Evolutionary conservation across 2,113 vertebrate genomes (phyloP).

Genomic region (Dissostichus mawsoni): DNA sequence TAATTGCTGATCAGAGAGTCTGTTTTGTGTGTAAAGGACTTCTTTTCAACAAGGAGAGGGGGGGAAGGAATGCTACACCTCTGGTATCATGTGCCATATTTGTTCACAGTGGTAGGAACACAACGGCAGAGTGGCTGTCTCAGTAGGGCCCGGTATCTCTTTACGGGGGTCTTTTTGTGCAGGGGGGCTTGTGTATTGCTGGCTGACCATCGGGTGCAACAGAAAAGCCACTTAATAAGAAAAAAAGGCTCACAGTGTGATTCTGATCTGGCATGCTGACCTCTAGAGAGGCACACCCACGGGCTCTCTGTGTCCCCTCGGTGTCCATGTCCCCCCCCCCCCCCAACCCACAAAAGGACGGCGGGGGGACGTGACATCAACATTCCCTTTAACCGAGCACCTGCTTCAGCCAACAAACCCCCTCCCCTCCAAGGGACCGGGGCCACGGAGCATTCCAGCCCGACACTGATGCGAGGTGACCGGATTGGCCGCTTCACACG

Average conservation of each 20-base stretch:
- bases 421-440: constrained; percentile 56
- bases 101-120: constrained; percentile 62
- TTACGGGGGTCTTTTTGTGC: constrained; percentile 68
- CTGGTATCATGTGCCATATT: constrained; percentile 76
- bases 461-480: constrained; percentile 85
- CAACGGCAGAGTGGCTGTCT: constrained; percentile 63
- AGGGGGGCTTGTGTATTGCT: constrained; percentile 50
- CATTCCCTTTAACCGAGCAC: constrained; percentile 66
- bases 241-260: constrained; percentile 71
- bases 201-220: constrained; percentile 52
- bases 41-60: constrained; percentile 69
- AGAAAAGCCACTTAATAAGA: constrained; percentile 76
- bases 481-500: constrained; percentile 76
- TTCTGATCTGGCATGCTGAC: constrained; percentile 77
- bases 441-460: constrained; percentile 77
- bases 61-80: constrained; percentile 74
- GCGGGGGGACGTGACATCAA: constrained; percentile 69
- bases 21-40: constrained; percentile 78
- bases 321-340: constrained; percentile 61
- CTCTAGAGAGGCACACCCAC: constrained; percentile 70
- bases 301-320: constrained; percentile 69
- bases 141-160: constrained; percentile 68
- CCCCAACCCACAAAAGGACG: constrained; percentile 59
- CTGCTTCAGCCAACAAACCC: constrained; percentile 68
- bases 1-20: constrained; percentile 85